Evolutionary conservation across 2,113 vertebrate species (phyloP).

Genomic region (Camarhynchus parvulus): DNA sequence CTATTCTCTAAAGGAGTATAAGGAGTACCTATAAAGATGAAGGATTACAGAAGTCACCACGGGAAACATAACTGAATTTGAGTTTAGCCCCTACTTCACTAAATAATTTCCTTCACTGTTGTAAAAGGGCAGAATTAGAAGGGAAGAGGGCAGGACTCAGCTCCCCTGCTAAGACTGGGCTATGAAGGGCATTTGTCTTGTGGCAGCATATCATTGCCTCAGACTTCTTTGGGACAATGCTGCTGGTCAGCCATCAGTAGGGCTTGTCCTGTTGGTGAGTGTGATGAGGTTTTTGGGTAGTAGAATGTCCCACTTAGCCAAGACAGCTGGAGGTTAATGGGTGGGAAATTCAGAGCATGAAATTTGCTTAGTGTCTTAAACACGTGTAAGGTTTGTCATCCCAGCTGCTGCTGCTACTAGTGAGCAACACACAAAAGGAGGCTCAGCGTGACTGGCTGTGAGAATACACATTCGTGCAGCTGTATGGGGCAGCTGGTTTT

Average conservation of each 20-base stretch:
- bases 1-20: background rate
- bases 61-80: background rate
- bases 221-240: background rate
- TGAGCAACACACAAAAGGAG: background rate
- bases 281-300: background rate
- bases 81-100: background rate
- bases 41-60: background rate
- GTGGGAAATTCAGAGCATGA: background rate
- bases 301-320: background rate
- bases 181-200: background rate
- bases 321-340: background rate
- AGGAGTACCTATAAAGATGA: background rate
- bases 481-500: background rate
- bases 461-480: background rate
- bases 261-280: background rate
- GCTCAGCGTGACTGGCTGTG: background rate
- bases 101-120: background rate
- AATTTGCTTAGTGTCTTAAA: background rate
- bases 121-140: background rate
- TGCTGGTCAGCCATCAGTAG: background rate
- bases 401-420: background rate
- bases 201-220: background rate
- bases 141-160: background rate
- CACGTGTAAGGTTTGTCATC: background rate
- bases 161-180: background rate